These are phyloP conservation scores for Cephus runcator DNA, from an alignment of 2,888 invertebrate species.

Conservation along the genomic window DNA sequence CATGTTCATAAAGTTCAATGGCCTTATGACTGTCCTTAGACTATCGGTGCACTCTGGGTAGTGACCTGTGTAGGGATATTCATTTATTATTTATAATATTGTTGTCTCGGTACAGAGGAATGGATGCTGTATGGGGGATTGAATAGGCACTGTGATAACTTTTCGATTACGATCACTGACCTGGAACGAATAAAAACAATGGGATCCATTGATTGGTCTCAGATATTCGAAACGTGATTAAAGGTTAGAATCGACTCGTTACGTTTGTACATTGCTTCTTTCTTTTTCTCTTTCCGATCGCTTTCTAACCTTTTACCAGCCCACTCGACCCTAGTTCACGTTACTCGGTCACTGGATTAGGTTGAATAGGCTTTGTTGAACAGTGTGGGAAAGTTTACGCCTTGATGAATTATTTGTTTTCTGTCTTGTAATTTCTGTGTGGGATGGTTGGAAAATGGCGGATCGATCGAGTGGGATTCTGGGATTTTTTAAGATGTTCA, in stretches of 20 bases:
- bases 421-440: neutral
- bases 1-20: conserved; percentile 41
- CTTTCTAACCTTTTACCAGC: neutral
- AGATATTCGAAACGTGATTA: neutral
- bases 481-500: conserved; percentile 10
- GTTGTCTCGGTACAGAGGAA: neutral
- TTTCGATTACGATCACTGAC: neutral
- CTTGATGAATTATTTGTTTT: neutral
- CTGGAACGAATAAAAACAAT: neutral
- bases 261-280: neutral
- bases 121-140: neutral
- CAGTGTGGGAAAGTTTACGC: neutral
- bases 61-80: neutral
- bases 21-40: conserved; percentile 20
- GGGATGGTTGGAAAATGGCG: neutral
- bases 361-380: neutral
- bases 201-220: neutral
- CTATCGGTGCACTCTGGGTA: neutral
- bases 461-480: conserved; percentile 1
- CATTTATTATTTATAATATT: neutral
- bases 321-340: neutral
- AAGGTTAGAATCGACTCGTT: neutral
- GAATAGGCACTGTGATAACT: neutral
- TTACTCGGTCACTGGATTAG: neutral
- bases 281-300: neutral